Conservation (phyloP, 2,113 vertebrate species). For the Pipa parva region DNA sequence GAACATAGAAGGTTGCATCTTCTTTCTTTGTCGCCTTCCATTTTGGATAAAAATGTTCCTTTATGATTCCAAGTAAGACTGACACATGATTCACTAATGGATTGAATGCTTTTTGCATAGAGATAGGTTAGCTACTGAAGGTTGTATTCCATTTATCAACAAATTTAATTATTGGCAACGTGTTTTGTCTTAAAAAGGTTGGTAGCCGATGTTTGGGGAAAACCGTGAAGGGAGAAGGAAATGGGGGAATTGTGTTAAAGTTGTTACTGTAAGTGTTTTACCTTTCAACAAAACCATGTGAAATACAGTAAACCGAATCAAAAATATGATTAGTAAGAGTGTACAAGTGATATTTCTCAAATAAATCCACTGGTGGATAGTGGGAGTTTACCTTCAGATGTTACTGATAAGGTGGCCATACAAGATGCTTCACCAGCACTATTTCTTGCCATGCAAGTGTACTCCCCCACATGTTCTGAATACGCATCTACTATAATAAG, state of each 20-base stretch:
- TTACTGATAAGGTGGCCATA: slow-evolving; percentile 74
- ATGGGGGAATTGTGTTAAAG: slow-evolving; percentile 44
- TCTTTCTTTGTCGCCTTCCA: slow-evolving; percentile 33
- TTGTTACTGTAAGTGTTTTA: slow-evolving; percentile 48
- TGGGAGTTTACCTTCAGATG: slow-evolving; percentile 68
- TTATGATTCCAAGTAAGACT: slow-evolving; percentile 13
- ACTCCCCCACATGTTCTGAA: slow-evolving; percentile 82
- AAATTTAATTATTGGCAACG: slow-evolving; percentile 3
- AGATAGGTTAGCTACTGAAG: slow-evolving; percentile 27
- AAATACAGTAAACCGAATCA: slow-evolving; percentile 40
- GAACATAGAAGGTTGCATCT: slow-evolving; percentile 42
- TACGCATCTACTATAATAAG: slow-evolving; percentile 91
- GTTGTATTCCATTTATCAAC: slow-evolving; percentile 5
- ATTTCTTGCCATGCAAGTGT: slow-evolving; percentile 83
- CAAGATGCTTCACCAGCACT: slow-evolving; percentile 74
- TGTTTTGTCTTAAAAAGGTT: not conserved
- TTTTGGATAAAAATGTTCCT: slow-evolving; percentile 24
- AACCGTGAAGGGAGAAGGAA: slow-evolving; percentile 24
- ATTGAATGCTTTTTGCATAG: slow-evolving; percentile 20
- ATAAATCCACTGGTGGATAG: slow-evolving; percentile 53
- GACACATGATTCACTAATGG: slow-evolving; percentile 13
- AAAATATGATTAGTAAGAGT: slow-evolving; percentile 57
- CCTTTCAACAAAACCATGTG: slow-evolving; percentile 39
- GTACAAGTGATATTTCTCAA: slow-evolving; percentile 46
- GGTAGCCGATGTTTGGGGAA: not conserved